Evolutionary conservation across 2,888 invertebrate species (phyloP).

Genomic region (Standfussiana lucernea): DNA sequence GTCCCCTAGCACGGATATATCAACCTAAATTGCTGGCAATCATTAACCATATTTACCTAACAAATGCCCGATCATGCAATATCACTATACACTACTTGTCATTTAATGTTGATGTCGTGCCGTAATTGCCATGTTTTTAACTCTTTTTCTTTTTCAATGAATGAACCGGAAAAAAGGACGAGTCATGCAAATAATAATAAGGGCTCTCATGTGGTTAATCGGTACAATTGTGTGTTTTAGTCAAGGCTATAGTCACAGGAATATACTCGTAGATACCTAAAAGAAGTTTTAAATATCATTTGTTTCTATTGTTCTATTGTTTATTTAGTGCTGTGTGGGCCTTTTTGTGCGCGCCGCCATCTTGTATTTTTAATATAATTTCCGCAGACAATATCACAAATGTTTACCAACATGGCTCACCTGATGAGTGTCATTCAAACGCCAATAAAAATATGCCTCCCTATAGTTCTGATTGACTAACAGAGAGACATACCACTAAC

Average conservation of each 20-base stretch:
- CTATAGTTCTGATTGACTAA: slow-evolving; percentile 2
- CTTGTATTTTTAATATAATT: neutral
- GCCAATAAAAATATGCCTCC: neutral
- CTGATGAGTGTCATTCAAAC: neutral
- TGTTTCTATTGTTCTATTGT: too few relatives aligned
- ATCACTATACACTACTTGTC: slow-evolving; percentile 40
- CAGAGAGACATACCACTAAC: neutral
- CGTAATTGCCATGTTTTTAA: slow-evolving; percentile 51
- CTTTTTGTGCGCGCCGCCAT: neutral
- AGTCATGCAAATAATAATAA: slow-evolving; percentile 24
- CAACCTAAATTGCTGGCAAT: slow-evolving; percentile 3
- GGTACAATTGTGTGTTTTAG: slow-evolving; percentile 25
- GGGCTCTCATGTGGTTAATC: slow-evolving; percentile 28
- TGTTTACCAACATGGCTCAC: too few relatives aligned
- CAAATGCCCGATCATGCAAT: slow-evolving; percentile 44
- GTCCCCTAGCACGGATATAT: neutral
- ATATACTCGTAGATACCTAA: too few relatives aligned
- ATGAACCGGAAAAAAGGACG: slow-evolving; percentile 29
- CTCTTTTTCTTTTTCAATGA: slow-evolving; percentile 51
- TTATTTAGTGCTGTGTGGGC: neutral
- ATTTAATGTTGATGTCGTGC: slow-evolving; percentile 53
- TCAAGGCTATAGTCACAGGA: slow-evolving; percentile 15
- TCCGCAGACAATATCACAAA: too few relatives aligned
- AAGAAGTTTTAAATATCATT: too few relatives aligned
- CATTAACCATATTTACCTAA: slow-evolving; percentile 40